Conservation (phyloP, 2,797 vertebrate species). For the Alauda arvensis region DNA sequence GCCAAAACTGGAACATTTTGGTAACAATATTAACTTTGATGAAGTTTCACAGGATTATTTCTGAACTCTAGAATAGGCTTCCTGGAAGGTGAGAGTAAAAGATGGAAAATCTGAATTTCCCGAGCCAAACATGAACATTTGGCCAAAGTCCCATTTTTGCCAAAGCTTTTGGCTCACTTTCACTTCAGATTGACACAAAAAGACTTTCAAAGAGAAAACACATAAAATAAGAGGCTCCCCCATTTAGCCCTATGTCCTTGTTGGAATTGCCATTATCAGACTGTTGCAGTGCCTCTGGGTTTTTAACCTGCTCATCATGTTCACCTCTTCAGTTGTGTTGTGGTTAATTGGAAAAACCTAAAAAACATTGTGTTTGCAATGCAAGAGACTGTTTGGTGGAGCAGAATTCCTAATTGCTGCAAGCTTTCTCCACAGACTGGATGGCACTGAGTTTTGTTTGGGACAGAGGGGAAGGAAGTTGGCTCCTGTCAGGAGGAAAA, state of each 20-base stretch:
- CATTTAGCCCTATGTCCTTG: neutral
- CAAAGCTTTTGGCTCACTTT: neutral
- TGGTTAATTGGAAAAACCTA: neutral
- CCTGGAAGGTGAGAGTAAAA: neutral
- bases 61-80: neutral
- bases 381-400: neutral
- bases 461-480: neutral
- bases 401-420: neutral
- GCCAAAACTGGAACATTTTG: neutral
- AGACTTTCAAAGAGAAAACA: neutral
- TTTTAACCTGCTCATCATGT: neutral
- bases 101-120: neutral
- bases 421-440: neutral
- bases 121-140: neutral
- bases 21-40: neutral
- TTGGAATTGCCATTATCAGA: neutral
- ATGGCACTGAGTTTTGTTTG: neutral
- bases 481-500: neutral
- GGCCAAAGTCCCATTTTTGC: neutral
- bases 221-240: neutral
- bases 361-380: neutral
- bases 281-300: neutral
- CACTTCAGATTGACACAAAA: neutral
- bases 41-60: neutral
- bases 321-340: neutral